Conservation (phyloP, 2,797 vertebrate genomes). For the Scolopax rusticola region DNA sequence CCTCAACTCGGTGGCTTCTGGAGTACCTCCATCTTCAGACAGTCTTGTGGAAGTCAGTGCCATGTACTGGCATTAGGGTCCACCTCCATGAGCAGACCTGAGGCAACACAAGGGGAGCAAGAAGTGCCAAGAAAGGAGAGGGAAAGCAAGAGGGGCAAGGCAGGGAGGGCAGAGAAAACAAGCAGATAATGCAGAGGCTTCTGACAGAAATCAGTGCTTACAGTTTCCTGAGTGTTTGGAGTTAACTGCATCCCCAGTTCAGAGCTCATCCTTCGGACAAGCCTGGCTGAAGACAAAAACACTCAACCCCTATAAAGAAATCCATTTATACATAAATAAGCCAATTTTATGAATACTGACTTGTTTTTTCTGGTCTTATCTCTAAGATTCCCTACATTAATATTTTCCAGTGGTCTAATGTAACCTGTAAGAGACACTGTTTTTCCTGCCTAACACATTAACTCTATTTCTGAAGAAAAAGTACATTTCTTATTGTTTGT, state of each 20-base stretch:
- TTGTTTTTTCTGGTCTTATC: background rate
- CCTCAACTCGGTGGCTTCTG: background rate
- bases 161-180: background rate
- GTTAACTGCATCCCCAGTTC: background rate
- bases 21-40: background rate
- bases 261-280: background rate
- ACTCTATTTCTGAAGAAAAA: background rate
- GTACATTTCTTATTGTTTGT: background rate
- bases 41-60: background rate
- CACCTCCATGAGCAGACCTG: background rate
- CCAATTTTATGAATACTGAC: background rate
- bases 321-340: background rate
- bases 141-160: background rate
- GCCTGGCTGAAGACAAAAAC: background rate
- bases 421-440: background rate
- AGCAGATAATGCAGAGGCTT: background rate
- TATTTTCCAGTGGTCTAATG: background rate
- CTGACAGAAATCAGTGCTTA: background rate
- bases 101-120: background rate
- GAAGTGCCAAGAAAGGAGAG: background rate
- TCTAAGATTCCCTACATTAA: background rate
- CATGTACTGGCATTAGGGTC: rapidly evolving
- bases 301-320: background rate
- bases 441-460: background rate
- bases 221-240: background rate